These are phyloP conservation scores for Eulithis testata DNA, from an alignment of 2,888 invertebrate species.

Conservation along the genomic window DNA sequence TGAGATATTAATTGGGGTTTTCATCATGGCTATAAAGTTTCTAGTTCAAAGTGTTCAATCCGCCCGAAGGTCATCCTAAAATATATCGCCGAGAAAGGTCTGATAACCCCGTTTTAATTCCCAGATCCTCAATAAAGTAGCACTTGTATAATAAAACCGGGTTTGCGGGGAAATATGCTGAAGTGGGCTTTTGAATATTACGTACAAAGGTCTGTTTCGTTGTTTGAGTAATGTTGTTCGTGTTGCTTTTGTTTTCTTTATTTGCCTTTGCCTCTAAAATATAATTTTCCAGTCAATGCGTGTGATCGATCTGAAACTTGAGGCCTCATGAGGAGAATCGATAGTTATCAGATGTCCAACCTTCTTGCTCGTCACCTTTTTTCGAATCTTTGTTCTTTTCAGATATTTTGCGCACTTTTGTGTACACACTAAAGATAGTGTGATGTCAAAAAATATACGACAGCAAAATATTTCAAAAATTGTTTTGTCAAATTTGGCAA, in stretches of 20 bases:
- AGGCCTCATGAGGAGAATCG: neutral
- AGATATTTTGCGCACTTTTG: too few relatives aligned
- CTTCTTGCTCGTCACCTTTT: neutral
- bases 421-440: too few relatives aligned
- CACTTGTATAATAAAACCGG: conserved; percentile 32
- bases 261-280: too few relatives aligned
- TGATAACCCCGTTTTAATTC: conserved; percentile 36
- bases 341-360: conserved; percentile 1
- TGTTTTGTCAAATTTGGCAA: too few relatives aligned
- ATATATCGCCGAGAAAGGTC: conserved; percentile 27
- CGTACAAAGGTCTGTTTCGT: neutral
- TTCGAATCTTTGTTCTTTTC: neutral
- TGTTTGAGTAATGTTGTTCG: neutral
- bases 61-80: conserved; percentile 33
- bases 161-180: conserved; percentile 14
- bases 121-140: conserved; percentile 31
- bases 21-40: conserved; percentile 33
- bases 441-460: too few relatives aligned
- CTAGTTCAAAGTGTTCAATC: conserved; percentile 29
- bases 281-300: too few relatives aligned
- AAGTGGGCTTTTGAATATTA: conserved; percentile 11
- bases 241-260: neutral
- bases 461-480: too few relatives aligned
- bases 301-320: too few relatives aligned
- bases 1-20: conserved; percentile 21